A percentile compares a stretch with the other conserved stretches of the same genome.
These are phyloP conservation scores for Manis pentadactyla DNA, from an alignment of 2,797 vertebrate genomes.

Conservation along the genomic window DNA sequence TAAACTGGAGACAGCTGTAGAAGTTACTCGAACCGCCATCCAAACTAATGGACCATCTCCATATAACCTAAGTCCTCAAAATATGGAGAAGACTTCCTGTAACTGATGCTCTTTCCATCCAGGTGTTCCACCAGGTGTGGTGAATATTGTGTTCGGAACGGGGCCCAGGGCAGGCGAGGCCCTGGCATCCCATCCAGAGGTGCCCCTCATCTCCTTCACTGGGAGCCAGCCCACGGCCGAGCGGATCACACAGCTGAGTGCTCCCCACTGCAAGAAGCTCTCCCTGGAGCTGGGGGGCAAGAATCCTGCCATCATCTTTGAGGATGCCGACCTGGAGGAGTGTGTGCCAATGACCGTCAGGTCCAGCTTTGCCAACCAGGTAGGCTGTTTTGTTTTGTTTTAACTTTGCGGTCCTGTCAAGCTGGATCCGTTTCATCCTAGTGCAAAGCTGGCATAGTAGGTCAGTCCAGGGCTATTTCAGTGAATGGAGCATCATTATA, in stretches of 20 bases:
- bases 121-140: constrained; percentile 95
- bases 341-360: constrained; percentile 93
- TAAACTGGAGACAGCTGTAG: not conserved
- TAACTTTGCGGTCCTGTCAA: not conserved
- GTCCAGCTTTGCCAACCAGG: constrained; percentile 98
- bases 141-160: constrained; percentile 95
- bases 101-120: constrained; percentile 24
- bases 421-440: not conserved
- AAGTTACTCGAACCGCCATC: not conserved
- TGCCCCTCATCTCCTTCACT: constrained; percentile 96
- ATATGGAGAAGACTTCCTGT: not conserved
- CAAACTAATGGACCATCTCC: not conserved
- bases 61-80: rapidly evolving
- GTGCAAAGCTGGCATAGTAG: not conserved
- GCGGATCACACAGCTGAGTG: constrained; percentile 91
- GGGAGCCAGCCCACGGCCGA: constrained; percentile 95
- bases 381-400: constrained; percentile 54
- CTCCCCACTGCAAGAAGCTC: constrained; percentile 95
- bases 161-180: constrained; percentile 92
- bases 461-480: not conserved
- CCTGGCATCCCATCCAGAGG: constrained; percentile 93
- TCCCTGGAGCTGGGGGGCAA: constrained; percentile 97
- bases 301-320: constrained; percentile 96
- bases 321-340: constrained; percentile 93
- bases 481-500: not conserved